A percentile compares a stretch with the other conserved stretches of the same genome.
Evolutionary conservation across 2,113 vertebrate genomes (phyloP).

Genomic region (Dendrocopos noguchii): DNA sequence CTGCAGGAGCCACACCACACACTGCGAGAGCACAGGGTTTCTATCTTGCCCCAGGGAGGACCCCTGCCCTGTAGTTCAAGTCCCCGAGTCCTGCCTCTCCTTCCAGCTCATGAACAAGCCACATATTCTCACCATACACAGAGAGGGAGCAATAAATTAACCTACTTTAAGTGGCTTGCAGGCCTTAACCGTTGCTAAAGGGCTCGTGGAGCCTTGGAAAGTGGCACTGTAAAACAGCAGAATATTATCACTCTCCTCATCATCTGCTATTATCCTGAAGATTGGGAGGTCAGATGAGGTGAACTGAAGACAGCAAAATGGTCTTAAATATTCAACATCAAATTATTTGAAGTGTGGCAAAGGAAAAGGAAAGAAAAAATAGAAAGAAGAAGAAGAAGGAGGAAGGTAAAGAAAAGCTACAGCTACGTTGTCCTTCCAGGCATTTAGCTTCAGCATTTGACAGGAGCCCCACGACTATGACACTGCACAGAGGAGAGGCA

Average conservation of each 20-base stretch:
- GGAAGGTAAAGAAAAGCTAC: background rate
- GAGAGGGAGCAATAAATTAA: slow-evolving; percentile 12
- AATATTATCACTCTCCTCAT: background rate
- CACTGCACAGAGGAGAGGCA: background rate
- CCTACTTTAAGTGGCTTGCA: slow-evolving; percentile 26
- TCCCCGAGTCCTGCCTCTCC: background rate
- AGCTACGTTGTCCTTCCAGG: background rate
- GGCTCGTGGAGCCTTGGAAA: accelerated
- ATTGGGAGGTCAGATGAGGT: background rate
- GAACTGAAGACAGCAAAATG: slow-evolving; percentile 9
- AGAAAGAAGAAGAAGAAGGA: too few species aligned
- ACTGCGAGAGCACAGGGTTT: background rate
- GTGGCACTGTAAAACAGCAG: background rate
- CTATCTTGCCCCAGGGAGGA: background rate
- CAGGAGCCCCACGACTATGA: accelerated
- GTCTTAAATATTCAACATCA: slow-evolving; percentile 32
- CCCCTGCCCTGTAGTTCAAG: background rate
- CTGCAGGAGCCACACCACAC: accelerated
- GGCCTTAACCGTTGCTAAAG: background rate
- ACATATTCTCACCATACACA: background rate
- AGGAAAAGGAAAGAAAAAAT: background rate
- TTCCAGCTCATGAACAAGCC: slow-evolving; percentile 7
- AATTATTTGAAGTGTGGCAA: slow-evolving; percentile 30
- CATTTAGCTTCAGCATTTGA: background rate
- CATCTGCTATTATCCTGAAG: slow-evolving; percentile 9